A percentile compares a stretch with the other conserved stretches of the same genome.
phyloP scores from a whole-genome alignment of 2,888 invertebrate genomes.

The Eristalinus aeneus region DNA sequence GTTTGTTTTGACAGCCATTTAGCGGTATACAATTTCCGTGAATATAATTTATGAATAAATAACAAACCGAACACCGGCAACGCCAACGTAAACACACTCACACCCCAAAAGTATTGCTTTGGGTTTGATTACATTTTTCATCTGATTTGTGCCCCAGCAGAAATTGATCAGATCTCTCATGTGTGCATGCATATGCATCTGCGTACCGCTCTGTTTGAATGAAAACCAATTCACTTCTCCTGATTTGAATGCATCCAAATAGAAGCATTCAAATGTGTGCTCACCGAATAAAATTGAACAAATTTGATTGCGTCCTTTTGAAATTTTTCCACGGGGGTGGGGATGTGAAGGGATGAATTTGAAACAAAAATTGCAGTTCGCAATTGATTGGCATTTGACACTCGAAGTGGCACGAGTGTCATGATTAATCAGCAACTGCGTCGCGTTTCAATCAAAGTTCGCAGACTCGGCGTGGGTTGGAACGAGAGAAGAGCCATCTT shows the following conservation, averaged over 20 bases:
- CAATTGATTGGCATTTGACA: background rate
- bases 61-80: background rate
- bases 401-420: background rate
- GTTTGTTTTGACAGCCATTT: constrained; percentile 1
- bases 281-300: background rate
- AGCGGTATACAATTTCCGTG: background rate
- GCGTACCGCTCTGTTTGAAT: background rate
- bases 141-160: background rate
- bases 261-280: background rate
- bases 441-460: background rate
- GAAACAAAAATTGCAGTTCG: background rate
- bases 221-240: constrained; percentile 1
- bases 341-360: background rate
- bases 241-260: background rate
- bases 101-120: background rate
- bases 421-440: background rate
- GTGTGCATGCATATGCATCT: background rate
- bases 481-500: background rate
- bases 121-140: background rate
- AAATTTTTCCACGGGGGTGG: background rate
- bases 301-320: constrained; percentile 10
- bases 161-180: background rate
- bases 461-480: background rate
- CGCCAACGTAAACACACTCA: background rate
- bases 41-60: background rate